Conservation (phyloP, 2,113 vertebrate genomes). For the Himantopus leucocephalus region DNA sequence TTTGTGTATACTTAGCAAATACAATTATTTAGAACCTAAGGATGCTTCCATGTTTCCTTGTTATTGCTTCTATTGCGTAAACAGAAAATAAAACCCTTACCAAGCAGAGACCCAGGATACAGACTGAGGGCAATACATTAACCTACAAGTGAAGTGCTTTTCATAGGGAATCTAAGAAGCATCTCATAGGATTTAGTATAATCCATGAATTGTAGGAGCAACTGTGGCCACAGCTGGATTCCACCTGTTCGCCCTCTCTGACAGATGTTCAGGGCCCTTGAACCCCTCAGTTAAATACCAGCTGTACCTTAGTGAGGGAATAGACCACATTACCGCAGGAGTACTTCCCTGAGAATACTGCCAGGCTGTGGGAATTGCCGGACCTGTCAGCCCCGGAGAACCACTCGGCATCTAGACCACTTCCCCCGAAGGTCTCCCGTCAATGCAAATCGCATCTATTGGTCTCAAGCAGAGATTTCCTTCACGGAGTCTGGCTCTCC, state of each 20-base stretch:
- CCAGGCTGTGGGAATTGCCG: background rate
- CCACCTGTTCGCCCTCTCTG: background rate
- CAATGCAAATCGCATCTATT: background rate
- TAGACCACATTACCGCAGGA: background rate
- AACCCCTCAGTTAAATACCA: background rate
- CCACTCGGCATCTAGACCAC: background rate
- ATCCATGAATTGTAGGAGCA: background rate
- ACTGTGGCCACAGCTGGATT: slow-evolving; percentile 26
- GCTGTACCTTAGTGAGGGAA: background rate
- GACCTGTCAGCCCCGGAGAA: background rate
- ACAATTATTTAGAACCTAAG: background rate
- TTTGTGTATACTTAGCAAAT: background rate
- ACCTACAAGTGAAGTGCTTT: background rate
- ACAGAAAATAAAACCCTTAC: background rate
- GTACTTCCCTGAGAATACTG: background rate
- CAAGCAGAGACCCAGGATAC: background rate
- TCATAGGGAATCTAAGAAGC: background rate
- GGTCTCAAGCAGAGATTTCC: background rate
- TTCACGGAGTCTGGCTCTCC: background rate
- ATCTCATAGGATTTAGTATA: background rate
- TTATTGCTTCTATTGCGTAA: background rate
- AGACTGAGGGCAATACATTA: background rate
- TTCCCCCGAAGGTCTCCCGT: fast-evolving
- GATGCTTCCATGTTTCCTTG: background rate
- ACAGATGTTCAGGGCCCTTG: slow-evolving; percentile 26